These are phyloP conservation scores for Teleiodes luculella DNA, from an alignment of 2,888 invertebrate species.

Conservation along the genomic window DNA sequence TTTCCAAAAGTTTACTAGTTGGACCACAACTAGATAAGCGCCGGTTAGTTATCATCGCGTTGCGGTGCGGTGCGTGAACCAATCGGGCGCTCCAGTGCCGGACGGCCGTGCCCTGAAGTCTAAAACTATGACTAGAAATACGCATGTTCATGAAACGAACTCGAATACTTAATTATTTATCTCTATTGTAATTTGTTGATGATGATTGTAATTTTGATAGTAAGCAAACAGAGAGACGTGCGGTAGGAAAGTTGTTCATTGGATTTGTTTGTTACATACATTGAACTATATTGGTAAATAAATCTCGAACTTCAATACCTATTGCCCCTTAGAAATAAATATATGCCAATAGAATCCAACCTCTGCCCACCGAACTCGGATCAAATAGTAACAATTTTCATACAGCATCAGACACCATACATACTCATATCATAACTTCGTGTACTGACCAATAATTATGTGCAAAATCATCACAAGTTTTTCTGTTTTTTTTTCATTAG, in stretches of 20 bases:
- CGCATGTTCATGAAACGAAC: conserved; percentile 38
- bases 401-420: too few species aligned
- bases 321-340: too few species aligned
- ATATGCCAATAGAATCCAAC: too few species aligned
- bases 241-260: conserved; percentile 47
- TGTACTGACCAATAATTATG: too few species aligned
- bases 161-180: conserved; percentile 61
- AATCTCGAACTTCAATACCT: neutral
- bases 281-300: neutral
- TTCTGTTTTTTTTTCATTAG: too few species aligned
- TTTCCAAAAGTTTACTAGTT: neutral
- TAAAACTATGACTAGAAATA: neutral
- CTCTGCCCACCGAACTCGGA: conserved; percentile 42
- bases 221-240: conserved; percentile 32
- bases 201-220: conserved; percentile 35
- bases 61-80: neutral
- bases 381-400: too few species aligned
- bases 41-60: too few species aligned
- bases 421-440: too few species aligned
- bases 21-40: neutral
- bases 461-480: too few species aligned
- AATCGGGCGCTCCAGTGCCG: neutral
- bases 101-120: neutral
- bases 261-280: conserved; percentile 26
- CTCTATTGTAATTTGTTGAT: too few species aligned